Evolutionary conservation across 2,888 invertebrate species (phyloP), one percentile per base, ranked within the genome.

Genomic region (Icerya purchasi): DNA sequence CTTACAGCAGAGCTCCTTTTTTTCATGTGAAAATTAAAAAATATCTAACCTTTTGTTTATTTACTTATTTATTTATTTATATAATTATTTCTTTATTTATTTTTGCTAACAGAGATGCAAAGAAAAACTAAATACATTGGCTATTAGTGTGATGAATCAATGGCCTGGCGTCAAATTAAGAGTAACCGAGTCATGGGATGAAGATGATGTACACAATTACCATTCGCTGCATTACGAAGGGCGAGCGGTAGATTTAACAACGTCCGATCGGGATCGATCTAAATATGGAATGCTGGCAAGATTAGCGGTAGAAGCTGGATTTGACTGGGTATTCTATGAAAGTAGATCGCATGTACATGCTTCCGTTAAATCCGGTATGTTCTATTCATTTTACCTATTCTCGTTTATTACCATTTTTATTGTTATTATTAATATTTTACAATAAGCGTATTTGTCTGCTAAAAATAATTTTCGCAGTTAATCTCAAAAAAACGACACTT

Each of bases 291-390:
- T 94, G 90, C 77, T 96, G 69, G 96, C 94, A 54, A 76, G 94
- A 62, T 78, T 96, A 60, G 96, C 96, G 1, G 90, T 92, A 62
- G 92, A 94, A 73, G 93, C 94, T 23, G 94, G 94, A 68, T 96
- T 96, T 78, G 94, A 96, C 77, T 96, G 93, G 93, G 96, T 96
- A 63, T 92, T 87, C 76, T 96, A 93, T 72, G 92, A 93, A 74
- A 88, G 89, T 71, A 79, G 91, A 66, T 84, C 87, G 19, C 90
- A 94, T 72, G 92, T 96, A 68, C 94, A 96, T 75, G 93, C 92
- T 74, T 93, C 93, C 62, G 94, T 94, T 64, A 93, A 92, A 76
- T 91, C 94, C 79, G 94, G 96, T 96, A 77, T 74, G 77, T 24
- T 59, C 50, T 59, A 59, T 50, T 54, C 59, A n/a, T n/a, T n/a